Evolutionary conservation across 1,140 invertebrate genomes (phyloP).

Genomic region (Anastrepha ludens): DNA sequence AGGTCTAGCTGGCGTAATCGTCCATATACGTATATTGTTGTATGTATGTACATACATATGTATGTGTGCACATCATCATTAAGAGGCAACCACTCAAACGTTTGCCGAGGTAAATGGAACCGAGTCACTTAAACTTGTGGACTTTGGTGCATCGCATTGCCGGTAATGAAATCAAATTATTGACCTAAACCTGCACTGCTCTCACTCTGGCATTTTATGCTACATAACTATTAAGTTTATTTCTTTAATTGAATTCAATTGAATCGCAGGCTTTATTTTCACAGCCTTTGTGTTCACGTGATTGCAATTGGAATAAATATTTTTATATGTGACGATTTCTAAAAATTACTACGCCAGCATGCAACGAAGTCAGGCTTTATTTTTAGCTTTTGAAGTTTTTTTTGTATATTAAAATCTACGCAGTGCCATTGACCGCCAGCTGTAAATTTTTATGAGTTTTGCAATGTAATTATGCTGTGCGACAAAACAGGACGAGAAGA

Average conservation of each 20-base stretch:
- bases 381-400: background rate
- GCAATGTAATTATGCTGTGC: too few relatives aligned
- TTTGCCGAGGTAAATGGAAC: background rate
- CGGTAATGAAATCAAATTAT: conserved; percentile 12
- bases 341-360: background rate
- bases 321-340: background rate
- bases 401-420: background rate
- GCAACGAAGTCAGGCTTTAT: conserved; percentile 23
- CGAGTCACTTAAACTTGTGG: background rate
- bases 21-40: too few relatives aligned
- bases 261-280: conserved; percentile 15
- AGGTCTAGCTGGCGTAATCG: too few relatives aligned
- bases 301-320: background rate
- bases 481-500: too few relatives aligned
- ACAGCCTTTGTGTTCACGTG: conserved; percentile 5
- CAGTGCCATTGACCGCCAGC: background rate
- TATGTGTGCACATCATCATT: too few relatives aligned
- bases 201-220: background rate
- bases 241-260: conserved; percentile 43
- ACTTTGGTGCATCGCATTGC: background rate
- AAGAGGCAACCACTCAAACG: too few relatives aligned
- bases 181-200: background rate
- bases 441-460: background rate
- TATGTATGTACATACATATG: too few relatives aligned
- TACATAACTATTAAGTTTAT: background rate